Conservation (phyloP, 2,888 invertebrate genomes). For the Stegophylla sp. region DNA sequence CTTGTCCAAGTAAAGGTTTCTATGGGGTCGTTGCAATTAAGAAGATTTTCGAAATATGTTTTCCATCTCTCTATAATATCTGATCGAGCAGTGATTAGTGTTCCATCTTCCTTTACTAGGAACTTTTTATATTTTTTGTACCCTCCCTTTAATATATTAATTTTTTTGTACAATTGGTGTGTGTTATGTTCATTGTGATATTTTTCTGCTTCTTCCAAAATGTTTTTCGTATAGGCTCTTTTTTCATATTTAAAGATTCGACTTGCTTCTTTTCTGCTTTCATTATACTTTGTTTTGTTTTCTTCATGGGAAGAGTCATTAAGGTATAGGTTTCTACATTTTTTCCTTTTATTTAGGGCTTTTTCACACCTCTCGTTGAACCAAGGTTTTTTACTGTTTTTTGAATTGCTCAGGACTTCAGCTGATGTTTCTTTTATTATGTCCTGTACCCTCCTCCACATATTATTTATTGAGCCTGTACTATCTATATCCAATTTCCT, state of each 20-base stretch:
- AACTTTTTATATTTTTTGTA: constrained; percentile 33
- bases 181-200: no score
- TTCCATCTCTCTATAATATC: constrained; percentile 16
- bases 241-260: no score
- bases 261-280: no score
- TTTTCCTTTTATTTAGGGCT: not conserved
- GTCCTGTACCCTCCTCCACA: no score
- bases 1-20: no score
- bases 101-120: constrained; percentile 16
- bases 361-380: constrained; percentile 8
- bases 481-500: not conserved
- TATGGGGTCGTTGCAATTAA: constrained; percentile 6
- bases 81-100: constrained; percentile 24
- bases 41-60: not conserved
- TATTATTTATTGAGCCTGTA: not conserved
- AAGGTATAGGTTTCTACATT: no score
- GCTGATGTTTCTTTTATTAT: no score
- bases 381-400: constrained; percentile 11
- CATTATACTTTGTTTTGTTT: no score
- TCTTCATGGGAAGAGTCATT: no score
- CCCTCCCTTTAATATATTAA: constrained; percentile 13
- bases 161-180: no score
- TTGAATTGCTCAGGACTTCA: not conserved
- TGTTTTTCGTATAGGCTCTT: no score
- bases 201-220: no score